Evolutionary conservation across 2,797 vertebrate genomes (phyloP), one percentile per base, ranked within the genome.

Genomic region (Enteromius paludinosus): DNA sequence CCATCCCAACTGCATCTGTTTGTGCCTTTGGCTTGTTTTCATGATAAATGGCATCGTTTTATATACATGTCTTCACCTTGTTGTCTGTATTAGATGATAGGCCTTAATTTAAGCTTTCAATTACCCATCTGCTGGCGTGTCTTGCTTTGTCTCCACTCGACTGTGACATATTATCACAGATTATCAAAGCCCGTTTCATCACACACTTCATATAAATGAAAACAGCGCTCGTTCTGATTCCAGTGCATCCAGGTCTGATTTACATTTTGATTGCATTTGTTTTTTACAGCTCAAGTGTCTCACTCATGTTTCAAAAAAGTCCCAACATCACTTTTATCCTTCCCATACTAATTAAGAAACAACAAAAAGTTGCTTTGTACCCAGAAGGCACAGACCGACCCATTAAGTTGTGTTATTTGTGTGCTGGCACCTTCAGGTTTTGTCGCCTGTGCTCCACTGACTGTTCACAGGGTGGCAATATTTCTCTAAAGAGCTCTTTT

Each of bases 401-500:
- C 43, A 38, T 72, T 81, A 64, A 17, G 25, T 20, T 62, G 68
- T 35, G 54, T 17, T 61, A 33, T 43, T 41, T 70, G 65, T 38
- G 33, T 74, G 45, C 15, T 49, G 33, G 35, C 61, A 54, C 61
- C 12, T 41, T 54, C 30, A 71, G 70, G n/a, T 54, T 47, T 54
- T 75, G 61, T 65, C 5, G 49, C 47, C 35, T 61, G 33, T 69
- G 38, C 38, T 41, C 61, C 56, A n/a, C 61, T 25, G 35, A 64
- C 54, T 74, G 61, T 86, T 86, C 86, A 88, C 85, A 78, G 79
- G 87, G 86, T 85, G 87, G 86, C 87, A 84, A 84, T 82, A 78
- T 88, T 86, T 84, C 79, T 84, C 81, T 71, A 75, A 66, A 78
- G 81, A 83, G 73, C 65, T 68, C 80, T 82, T 75, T 82, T 82